Evolutionary conservation across 2,113 vertebrate genomes (phyloP).

Genomic region (Pelecanoides urinatrix): DNA sequence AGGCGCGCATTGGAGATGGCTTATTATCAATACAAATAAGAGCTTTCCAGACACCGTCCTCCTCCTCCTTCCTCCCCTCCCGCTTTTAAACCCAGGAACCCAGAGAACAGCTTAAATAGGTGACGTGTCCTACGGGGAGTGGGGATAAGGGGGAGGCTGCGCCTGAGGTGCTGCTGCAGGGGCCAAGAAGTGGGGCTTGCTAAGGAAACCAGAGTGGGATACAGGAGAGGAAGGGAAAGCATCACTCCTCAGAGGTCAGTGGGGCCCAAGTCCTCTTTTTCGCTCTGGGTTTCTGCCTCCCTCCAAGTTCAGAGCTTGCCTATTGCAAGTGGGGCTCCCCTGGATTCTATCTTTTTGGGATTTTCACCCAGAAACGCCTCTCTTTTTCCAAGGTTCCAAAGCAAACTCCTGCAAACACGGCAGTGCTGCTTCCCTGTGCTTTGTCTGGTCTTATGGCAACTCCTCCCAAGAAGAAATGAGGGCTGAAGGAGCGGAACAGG

Average conservation of each 20-base stretch:
- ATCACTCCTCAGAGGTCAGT: accelerated
- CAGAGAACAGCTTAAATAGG: not conserved
- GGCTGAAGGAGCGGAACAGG: not conserved
- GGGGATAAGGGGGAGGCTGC: not conserved
- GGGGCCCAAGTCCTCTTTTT: not conserved
- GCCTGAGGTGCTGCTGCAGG: not conserved
- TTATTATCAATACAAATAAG: slow-evolving; percentile 35
- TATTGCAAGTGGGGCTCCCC: not conserved
- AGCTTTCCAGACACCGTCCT: not conserved
- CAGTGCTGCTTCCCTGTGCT: not conserved
- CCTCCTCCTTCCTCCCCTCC: not conserved
- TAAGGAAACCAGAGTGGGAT: not conserved
- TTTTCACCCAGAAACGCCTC: not conserved
- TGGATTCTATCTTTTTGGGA: not conserved
- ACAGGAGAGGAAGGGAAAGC: not conserved
- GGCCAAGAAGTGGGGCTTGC: not conserved
- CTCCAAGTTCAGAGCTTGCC: not conserved
- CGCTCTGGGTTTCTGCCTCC: not conserved
- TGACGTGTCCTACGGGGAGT: not conserved
- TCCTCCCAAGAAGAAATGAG: not conserved
- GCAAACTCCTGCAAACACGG: not conserved
- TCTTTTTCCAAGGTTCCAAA: not conserved
- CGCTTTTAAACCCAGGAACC: not conserved
- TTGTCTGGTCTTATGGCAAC: accelerated
- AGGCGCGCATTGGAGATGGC: not conserved